Evolutionary conservation across 2,888 invertebrate species (phyloP).

Genomic region (Nephrotoma guestfalica): DNA sequence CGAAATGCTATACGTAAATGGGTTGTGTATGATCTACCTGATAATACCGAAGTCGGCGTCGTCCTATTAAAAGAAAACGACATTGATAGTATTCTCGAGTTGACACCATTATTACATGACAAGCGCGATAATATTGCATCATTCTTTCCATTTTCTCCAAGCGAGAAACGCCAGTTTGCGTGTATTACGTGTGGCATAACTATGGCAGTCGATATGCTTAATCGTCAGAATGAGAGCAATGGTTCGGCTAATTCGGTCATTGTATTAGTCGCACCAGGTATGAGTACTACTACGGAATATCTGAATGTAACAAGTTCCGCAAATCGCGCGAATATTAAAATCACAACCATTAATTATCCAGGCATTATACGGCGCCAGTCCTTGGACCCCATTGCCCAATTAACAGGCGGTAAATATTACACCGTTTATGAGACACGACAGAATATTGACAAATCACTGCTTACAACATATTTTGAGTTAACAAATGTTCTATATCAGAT

Average conservation of each 20-base stretch:
- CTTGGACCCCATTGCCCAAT: constrained; percentile 33
- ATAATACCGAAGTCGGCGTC: constrained; percentile 37
- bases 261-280: constrained; percentile 40
- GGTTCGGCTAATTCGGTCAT: constrained; percentile 40
- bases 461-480: constrained; percentile 39
- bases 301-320: constrained; percentile 24
- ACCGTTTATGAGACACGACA: constrained; percentile 38
- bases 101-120: constrained; percentile 27
- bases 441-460: constrained; percentile 35
- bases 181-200: constrained; percentile 27
- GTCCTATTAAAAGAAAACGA: constrained; percentile 33
- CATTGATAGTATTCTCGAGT: constrained; percentile 24
- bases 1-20: constrained; percentile 42
- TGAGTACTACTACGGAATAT: constrained; percentile 30
- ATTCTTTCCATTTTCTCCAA: constrained; percentile 37
- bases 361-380: constrained; percentile 30
- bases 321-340: constrained; percentile 31
- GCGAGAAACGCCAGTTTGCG: constrained; percentile 34
- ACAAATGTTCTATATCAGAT: constrained; percentile 36
- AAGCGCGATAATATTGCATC: constrained; percentile 32
- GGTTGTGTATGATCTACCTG: constrained; percentile 38
- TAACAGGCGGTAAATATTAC: constrained; percentile 33
- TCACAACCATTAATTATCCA: constrained; percentile 41
- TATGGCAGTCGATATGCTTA: constrained; percentile 30
- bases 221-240: constrained; percentile 26